Evolutionary conservation across 2,888 invertebrate species (phyloP).

Genomic region (Tachina grossa): DNA sequence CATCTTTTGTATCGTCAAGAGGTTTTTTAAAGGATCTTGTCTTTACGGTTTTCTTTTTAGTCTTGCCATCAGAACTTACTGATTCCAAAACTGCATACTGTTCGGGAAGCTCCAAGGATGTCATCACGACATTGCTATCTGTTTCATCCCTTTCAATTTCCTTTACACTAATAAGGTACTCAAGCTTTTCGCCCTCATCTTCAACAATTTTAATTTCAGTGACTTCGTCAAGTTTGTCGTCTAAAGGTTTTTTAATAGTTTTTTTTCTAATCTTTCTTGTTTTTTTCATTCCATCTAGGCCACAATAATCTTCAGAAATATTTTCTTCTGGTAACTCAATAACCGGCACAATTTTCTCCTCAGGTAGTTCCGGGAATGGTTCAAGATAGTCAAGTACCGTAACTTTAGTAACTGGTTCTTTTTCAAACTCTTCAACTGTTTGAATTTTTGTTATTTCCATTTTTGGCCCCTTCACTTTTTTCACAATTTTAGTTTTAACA

Average conservation of each 20-base stretch:
- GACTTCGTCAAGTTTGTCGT: conserved; percentile 80
- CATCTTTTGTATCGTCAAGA: conserved; percentile 80
- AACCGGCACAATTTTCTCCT: conserved; percentile 76
- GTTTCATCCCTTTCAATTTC: conserved; percentile 74
- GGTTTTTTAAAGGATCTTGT: conserved; percentile 81
- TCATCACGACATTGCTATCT: conserved; percentile 45
- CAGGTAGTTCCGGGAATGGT: conserved; percentile 78
- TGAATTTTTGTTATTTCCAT: conserved; percentile 82
- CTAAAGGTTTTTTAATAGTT: conserved; percentile 82
- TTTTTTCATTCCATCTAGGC: conserved; percentile 77
- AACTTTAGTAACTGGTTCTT: conserved; percentile 81
- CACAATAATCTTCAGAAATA: conserved; percentile 76
- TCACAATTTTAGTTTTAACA: conserved; percentile 83
- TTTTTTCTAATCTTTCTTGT: conserved; percentile 81
- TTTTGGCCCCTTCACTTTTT: conserved; percentile 82
- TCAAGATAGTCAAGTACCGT: conserved; percentile 77
- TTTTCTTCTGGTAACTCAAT: conserved; percentile 79
- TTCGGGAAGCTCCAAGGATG: conserved; percentile 79
- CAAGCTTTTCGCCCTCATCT: conserved; percentile 82
- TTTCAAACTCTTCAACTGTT: conserved; percentile 82
- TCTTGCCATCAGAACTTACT: conserved; percentile 79
- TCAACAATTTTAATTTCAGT: conserved; percentile 83
- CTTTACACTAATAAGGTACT: conserved; percentile 76
- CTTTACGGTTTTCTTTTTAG: conserved; percentile 78
- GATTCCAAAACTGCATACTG: conserved; percentile 79